phyloP scores from a whole-genome alignment of 2,797 vertebrate species.

The Poecilia velifera region DNA sequence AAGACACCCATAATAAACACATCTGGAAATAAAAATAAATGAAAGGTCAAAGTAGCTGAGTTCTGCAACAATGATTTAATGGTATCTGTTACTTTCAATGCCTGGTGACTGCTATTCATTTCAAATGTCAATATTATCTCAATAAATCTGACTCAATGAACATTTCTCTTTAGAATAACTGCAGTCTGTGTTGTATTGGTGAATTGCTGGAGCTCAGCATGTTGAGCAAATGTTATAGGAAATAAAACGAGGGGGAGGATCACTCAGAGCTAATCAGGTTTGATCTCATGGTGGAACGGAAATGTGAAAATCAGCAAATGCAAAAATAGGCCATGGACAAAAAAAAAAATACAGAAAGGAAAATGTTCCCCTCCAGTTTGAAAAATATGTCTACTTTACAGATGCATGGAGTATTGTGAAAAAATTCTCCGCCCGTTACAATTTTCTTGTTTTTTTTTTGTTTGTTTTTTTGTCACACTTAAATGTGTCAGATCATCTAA shows the following conservation, averaged over 20 bases:
- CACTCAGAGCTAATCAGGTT: constrained; percentile 27
- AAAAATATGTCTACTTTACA: neutral
- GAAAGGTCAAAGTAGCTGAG: constrained; percentile 54
- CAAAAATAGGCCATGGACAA: constrained; percentile 46
- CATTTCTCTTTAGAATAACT: constrained; percentile 31
- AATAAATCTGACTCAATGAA: constrained; percentile 83
- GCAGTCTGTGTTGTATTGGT: constrained; percentile 22
- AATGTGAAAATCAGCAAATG: constrained; percentile 52
- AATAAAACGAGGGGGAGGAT: constrained; percentile 6
- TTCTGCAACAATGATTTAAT: constrained; percentile 76
- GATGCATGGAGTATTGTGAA: neutral
- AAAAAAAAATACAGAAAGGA: constrained; percentile 33
- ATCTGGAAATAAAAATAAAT: constrained; percentile 51
- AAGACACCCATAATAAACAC: constrained; percentile 58
- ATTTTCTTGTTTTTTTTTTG: neutral
- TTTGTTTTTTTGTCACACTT: neutral
- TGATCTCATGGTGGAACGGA: constrained; percentile 38
- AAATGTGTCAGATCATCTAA: neutral
- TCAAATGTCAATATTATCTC: constrained; percentile 86
- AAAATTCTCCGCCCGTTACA: neutral
- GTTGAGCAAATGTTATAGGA: constrained; percentile 38
- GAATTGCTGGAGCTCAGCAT: constrained; percentile 27
- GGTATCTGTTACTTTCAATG: constrained; percentile 80
- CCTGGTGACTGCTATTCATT: constrained; percentile 80
- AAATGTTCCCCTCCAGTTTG: constrained; percentile 20